Conservation (phyloP, 2,113 vertebrate genomes). For the Ursus arctos region DNA sequence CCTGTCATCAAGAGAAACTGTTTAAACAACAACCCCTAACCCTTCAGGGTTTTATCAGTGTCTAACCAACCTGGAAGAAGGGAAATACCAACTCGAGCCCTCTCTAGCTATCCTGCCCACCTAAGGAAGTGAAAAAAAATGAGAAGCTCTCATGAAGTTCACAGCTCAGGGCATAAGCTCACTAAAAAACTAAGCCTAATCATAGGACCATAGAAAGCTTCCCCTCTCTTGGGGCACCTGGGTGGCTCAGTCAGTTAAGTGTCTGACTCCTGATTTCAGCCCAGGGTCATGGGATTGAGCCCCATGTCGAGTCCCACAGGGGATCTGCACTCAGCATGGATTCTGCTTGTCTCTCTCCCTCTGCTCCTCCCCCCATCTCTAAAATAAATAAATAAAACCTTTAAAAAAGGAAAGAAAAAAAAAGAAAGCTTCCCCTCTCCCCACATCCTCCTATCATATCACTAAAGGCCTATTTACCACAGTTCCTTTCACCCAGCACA, state of each 20-base stretch:
- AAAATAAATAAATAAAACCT: no score
- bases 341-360: no score
- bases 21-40: not conserved
- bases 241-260: no score
- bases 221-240: not conserved
- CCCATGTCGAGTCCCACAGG: no score
- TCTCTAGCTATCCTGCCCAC: not conserved
- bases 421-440: not conserved
- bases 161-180: not conserved
- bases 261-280: no score
- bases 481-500: not conserved
- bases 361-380: no score
- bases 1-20: not conserved
- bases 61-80: not conserved
- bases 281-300: no score
- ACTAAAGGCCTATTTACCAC: not conserved
- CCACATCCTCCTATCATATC: not conserved
- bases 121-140: not conserved
- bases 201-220: not conserved
- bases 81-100: not conserved
- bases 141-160: not conserved
- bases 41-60: not conserved
- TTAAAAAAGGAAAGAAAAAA: no score
- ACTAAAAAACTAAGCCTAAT: not conserved
- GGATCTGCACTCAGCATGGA: no score